Conservation (phyloP, 2,888 invertebrate genomes). For the Megaustenia siamemsis region DNA sequence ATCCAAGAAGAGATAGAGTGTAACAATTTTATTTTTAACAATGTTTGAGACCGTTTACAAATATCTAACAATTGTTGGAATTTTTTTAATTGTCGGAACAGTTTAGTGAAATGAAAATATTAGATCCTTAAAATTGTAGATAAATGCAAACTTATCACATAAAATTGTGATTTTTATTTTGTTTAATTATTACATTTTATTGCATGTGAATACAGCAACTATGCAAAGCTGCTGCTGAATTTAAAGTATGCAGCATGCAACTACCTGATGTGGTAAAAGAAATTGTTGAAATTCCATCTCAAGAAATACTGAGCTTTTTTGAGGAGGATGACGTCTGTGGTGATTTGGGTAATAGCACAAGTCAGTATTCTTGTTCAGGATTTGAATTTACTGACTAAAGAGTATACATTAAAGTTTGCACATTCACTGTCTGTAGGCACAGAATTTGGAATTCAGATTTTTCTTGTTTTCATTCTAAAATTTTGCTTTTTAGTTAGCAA, state of each 20-base stretch:
- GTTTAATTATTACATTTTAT: too few relatives aligned
- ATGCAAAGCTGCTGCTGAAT: background rate
- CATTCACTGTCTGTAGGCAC: too few relatives aligned
- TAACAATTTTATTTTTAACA: too few relatives aligned
- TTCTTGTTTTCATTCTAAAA: background rate
- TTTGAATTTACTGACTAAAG: slow-evolving; percentile 9
- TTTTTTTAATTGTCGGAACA: too few relatives aligned
- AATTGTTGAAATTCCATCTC: background rate
- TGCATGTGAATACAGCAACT: slow-evolving; percentile 21
- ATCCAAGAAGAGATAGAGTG: too few relatives aligned
- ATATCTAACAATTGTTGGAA: too few relatives aligned
- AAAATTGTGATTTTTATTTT: too few relatives aligned
- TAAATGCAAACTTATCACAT: too few relatives aligned
- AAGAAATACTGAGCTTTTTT: background rate
- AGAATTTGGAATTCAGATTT: too few relatives aligned
- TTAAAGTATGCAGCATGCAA: background rate
- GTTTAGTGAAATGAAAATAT: too few relatives aligned
- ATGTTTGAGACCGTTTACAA: too few relatives aligned
- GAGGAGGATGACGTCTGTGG: slow-evolving; percentile 17
- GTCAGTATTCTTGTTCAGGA: slow-evolving; percentile 35
- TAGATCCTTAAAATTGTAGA: too few relatives aligned
- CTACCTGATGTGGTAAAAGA: slow-evolving; percentile 5
- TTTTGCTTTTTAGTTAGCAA: background rate
- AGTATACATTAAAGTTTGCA: background rate
- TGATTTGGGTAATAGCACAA: slow-evolving; percentile 31